A percentile compares a stretch with the other conserved stretches of the same genome.
Conservation (phyloP, 2,797 vertebrate species). For the Peromyscus aztecus region DNA sequence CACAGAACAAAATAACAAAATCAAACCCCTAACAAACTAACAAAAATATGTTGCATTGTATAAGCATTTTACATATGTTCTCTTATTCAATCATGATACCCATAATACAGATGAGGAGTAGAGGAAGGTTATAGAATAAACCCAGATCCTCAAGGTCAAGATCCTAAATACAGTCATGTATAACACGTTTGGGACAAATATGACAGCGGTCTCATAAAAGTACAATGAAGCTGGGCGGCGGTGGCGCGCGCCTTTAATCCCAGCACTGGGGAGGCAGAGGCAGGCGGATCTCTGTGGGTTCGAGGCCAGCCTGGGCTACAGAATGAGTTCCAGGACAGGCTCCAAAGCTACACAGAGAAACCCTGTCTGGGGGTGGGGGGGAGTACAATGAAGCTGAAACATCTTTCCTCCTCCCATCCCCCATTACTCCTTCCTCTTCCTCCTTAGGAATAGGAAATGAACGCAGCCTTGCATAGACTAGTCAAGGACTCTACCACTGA, state of each 20-base stretch:
- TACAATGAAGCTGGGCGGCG: too few relatives aligned
- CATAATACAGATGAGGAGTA: conserved; percentile 21
- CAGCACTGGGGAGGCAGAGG: too few relatives aligned
- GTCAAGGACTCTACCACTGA: not conserved
- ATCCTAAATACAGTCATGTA: conserved; percentile 15
- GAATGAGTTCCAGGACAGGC: too few relatives aligned
- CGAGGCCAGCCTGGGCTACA: too few relatives aligned
- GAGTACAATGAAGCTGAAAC: not conserved
- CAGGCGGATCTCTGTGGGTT: too few relatives aligned
- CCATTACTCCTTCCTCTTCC: not conserved
- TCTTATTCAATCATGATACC: not conserved
- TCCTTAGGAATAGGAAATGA: not conserved
- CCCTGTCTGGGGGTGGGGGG: not conserved
- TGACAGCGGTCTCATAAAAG: not conserved
- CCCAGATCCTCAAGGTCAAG: not conserved
- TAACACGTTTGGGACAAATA: not conserved
- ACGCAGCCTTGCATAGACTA: not conserved
- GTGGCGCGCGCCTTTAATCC: too few relatives aligned
- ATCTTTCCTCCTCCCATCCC: not conserved
- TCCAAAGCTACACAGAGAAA: too few relatives aligned
- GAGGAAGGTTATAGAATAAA: not conserved
- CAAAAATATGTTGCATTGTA: not conserved
- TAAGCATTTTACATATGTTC: not conserved
- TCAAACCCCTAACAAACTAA: not conserved
- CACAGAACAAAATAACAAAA: not conserved